Conservation (phyloP, 2,797 vertebrate species). For the Siniperca undulata region DNA sequence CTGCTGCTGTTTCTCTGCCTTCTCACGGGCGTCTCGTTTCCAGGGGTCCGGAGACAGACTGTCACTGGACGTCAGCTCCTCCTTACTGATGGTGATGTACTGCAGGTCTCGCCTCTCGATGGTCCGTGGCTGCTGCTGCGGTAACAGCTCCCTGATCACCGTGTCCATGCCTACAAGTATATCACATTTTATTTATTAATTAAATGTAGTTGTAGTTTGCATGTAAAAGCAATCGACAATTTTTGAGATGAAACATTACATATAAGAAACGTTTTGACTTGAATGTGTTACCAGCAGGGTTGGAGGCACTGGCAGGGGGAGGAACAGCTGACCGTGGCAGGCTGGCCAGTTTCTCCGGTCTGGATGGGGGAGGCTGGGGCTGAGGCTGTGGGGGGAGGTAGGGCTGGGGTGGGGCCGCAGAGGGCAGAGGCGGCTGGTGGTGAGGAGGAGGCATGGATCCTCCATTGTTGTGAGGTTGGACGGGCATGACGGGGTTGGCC, state of each 20-base stretch:
- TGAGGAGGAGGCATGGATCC: conserved; percentile 78
- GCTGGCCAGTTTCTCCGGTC: conserved; percentile 91
- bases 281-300: conserved; percentile 63
- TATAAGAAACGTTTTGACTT: not conserved
- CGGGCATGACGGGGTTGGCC: conserved; percentile 87
- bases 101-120: conserved; percentile 96
- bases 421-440: conserved; percentile 75
- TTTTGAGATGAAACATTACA: not conserved
- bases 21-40: conserved; percentile 97
- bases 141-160: conserved; percentile 95
- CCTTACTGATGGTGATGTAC: conserved; percentile 92
- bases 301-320: conserved; percentile 73
- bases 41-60: conserved; percentile 98
- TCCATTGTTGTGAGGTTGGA: conserved; percentile 84
- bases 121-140: conserved; percentile 97
- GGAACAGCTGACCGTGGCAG: conserved; percentile 84
- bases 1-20: conserved; percentile 98
- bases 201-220: not conserved
- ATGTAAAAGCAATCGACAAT: not conserved
- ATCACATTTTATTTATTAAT: not conserved
- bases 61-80: conserved; percentile 93
- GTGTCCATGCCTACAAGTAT: conserved; percentile 85
- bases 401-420: conserved; percentile 69
- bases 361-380: conserved; percentile 77
- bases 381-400: conserved; percentile 78